A percentile compares a stretch with the other conserved stretches of the same genome.
Conservation (phyloP, 2,888 invertebrate species). For the Drosophila recens region DNA sequence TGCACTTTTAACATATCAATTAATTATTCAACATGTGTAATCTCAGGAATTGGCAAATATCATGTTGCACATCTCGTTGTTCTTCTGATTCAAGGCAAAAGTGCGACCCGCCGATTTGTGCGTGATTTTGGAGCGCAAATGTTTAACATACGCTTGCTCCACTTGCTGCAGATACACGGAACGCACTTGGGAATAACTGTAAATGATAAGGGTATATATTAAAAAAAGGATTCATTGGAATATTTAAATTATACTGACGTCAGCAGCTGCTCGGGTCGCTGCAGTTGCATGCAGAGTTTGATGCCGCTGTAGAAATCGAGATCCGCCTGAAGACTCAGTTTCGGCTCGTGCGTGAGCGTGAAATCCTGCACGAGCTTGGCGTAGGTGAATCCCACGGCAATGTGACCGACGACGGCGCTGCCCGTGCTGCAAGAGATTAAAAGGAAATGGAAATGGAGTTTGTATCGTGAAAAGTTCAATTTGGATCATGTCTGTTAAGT, state of each 20-base stretch:
- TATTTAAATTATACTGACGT: conserved; percentile 85
- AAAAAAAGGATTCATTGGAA: no score
- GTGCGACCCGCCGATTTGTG: conserved; percentile 89
- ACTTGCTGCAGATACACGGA: conserved; percentile 87
- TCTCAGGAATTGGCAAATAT: conserved; percentile 65
- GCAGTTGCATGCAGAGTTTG: conserved; percentile 91
- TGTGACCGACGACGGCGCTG: conserved; percentile 88
- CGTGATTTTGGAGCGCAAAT: conserved; percentile 85
- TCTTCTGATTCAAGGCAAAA: conserved; percentile 91
- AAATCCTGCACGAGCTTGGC: conserved; percentile 89
- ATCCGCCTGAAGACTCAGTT: conserved; percentile 90
- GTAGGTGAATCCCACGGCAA: conserved; percentile 88
- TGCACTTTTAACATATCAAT: conserved; percentile 24
- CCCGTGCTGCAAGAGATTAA: conserved; percentile 87
- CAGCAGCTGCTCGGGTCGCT: conserved; percentile 88
- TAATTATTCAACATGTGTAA: conserved; percentile 17
- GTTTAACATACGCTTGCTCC: conserved; percentile 67
- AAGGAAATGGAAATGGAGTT: no score
- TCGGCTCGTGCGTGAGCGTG: conserved; percentile 88
- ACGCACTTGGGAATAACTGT: conserved; percentile 89
- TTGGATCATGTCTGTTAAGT: no score
- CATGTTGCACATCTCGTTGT: conserved; percentile 91
- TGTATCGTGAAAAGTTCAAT: not conserved
- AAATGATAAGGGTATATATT: not conserved
- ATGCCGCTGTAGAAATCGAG: conserved; percentile 91